Percentiles rank a stretch among this genome's conserved stretches.
phyloP scores from a whole-genome alignment of 2,113 vertebrate genomes.

The Diadophis punctatus region DNA sequence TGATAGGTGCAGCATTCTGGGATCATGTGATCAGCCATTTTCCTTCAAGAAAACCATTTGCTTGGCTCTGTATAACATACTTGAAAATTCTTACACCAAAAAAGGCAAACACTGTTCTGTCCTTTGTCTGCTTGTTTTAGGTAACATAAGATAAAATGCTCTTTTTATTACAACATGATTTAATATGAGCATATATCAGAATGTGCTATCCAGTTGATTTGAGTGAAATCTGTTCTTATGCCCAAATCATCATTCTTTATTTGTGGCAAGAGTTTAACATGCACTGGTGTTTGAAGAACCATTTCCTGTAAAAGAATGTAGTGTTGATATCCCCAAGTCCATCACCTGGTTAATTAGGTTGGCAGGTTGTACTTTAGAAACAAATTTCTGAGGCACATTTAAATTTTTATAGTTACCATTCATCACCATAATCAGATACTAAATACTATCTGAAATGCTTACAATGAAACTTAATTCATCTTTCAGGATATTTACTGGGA shows the following conservation, averaged over 20 bases:
- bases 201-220: background rate
- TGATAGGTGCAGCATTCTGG: background rate
- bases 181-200: background rate
- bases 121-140: background rate
- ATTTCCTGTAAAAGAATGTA: background rate
- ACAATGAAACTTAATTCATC: background rate
- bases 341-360: background rate
- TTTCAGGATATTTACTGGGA: background rate
- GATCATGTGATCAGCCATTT: slow-evolving; percentile 12
- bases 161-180: background rate
- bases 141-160: slow-evolving; percentile 22
- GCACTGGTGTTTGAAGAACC: background rate
- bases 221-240: slow-evolving; percentile 28
- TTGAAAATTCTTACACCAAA: slow-evolving; percentile 16
- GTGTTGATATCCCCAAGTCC: background rate
- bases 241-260: slow-evolving; percentile 36
- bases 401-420: background rate
- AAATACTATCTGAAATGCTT: background rate
- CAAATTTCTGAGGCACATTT: background rate
- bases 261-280: background rate
- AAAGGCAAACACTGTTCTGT: slow-evolving; percentile 7
- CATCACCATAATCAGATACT: background rate
- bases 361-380: background rate
- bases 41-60: slow-evolving; percentile 22
- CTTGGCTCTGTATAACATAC: background rate